Conservation (phyloP, 2,888 invertebrate genomes). For the Polydrusus cervinus region DNA sequence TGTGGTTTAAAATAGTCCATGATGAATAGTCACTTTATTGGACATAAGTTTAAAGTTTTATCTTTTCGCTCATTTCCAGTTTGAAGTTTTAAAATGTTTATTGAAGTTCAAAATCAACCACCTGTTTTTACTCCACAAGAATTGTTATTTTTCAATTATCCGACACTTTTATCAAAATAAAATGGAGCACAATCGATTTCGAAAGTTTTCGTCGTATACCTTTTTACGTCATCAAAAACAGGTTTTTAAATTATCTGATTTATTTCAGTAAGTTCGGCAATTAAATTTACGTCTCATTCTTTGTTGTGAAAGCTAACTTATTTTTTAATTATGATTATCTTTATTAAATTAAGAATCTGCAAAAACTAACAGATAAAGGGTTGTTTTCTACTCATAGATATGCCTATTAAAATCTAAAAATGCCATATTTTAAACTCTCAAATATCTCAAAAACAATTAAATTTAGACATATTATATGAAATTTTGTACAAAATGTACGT, state of each 20-base stretch:
- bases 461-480: too few relatives aligned
- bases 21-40: conserved; percentile 21
- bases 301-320: not conserved
- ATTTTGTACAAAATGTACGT: too few relatives aligned
- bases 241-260: conserved; percentile 7
- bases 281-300: not conserved
- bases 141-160: conserved; percentile 28
- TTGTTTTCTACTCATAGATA: too few relatives aligned
- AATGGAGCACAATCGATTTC: conserved; percentile 1
- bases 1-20: conserved; percentile 7
- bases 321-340: not conserved
- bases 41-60: conserved; percentile 23
- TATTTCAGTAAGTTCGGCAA: not conserved
- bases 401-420: too few relatives aligned
- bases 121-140: conserved; percentile 24
- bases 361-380: not conserved
- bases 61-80: conserved; percentile 13
- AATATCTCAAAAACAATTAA: too few relatives aligned
- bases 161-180: conserved; percentile 17
- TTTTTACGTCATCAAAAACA: conserved; percentile 9
- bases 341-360: not conserved
- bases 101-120: conserved; percentile 23
- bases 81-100: conserved; percentile 24
- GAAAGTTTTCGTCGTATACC: conserved; percentile 13
- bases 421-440: too few relatives aligned